phyloP scores from a whole-genome alignment of 37 sponge, comb jelly and placozoan species.

The Theonella swinhoei region DNA sequence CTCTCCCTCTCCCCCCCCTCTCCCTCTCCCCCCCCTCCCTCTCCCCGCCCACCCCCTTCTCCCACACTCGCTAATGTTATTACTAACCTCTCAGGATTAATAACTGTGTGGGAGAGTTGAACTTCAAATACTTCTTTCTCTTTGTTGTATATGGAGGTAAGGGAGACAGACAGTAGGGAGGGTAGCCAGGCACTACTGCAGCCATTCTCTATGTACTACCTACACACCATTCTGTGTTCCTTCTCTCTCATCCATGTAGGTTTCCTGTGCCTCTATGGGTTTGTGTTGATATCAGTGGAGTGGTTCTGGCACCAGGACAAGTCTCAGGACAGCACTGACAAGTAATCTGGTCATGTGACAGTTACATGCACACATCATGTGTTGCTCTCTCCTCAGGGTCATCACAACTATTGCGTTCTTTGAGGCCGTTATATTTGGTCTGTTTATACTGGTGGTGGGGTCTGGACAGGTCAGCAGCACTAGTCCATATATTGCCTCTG shows the following conservation, averaged over 20 bases:
- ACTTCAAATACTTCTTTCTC: conserved; percentile 81
- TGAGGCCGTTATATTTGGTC: conserved; percentile 65
- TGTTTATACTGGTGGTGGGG: conserved; percentile 70
- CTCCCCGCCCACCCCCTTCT: too few relatives aligned
- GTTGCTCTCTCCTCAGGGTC: conserved; percentile 14
- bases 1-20: not conserved
- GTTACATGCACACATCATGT: not conserved
- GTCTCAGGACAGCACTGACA: conserved; percentile 24
- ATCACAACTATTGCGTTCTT: conserved; percentile 57
- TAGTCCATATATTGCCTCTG: too few relatives aligned
- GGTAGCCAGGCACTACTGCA: not conserved
- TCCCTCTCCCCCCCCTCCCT: not conserved
- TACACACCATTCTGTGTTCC: not conserved
- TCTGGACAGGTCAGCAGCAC: conserved; percentile 59
- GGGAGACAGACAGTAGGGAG: not conserved
- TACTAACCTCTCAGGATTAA: too few relatives aligned
- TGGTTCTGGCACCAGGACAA: conserved; percentile 46
- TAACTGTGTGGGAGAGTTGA: conserved; percentile 85
- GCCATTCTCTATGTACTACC: not conserved
- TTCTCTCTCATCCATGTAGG: conserved; percentile 26
- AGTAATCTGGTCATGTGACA: conserved; percentile 20
- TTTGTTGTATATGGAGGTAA: conserved; percentile 78
- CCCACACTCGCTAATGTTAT: too few relatives aligned
- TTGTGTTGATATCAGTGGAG: conserved; percentile 49
- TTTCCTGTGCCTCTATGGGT: conserved; percentile 33